Base-by-base conservation (phyloP, 2,888 invertebrate genomes). In the Torymus aiolomorphi region DNA sequence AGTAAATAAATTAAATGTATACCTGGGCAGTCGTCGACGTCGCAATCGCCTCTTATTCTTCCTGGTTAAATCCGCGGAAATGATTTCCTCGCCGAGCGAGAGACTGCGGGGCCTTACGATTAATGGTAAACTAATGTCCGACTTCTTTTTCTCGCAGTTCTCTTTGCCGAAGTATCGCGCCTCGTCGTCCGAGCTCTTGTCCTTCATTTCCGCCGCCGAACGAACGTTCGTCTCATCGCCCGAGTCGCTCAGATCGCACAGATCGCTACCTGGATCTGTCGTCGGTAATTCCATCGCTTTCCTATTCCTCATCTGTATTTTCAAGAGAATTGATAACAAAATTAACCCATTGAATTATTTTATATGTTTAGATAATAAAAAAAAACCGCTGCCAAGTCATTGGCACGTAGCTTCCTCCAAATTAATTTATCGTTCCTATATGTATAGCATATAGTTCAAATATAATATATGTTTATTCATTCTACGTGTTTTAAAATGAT, bases 251-350 rank as follows among this genome's bases (percentile, higher is more conserved):
- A 85, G 70, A 70, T 91, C 91, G 79, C 91, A 91, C 73, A 92
- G 85, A 86, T 94, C 94, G 2, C 94, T 93, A 84, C 94, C 94
- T 0, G 94, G 94, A 88, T 94, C 94, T 11, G 94, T 94, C 63
- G 94, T 94, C 56, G 92, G 92, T 82, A 92, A 87, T 82, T 92
- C 92, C 83, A 92, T 88, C 0, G 90, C 90, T 18, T 91, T 89
- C 70, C 92, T 91, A 57, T 89, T 73, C 2, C 73, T 20, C n/a
- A 70, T 73, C 65, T 73, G 88, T 59, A 49, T 65, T 54, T 54
- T 31, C 16, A 42, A 42, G 8, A 42, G 42, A 42, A 42, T 42
- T 0, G 8, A 8, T 42, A 42, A 42, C 5, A 42, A 42, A 31
- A 5, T 31, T 8, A 8, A 42, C 31, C 1, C 1, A 42, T 42